Evolutionary conservation across 64 coral and sea anemone species (phyloP).

Genomic region (Montipora efflorescens): DNA sequence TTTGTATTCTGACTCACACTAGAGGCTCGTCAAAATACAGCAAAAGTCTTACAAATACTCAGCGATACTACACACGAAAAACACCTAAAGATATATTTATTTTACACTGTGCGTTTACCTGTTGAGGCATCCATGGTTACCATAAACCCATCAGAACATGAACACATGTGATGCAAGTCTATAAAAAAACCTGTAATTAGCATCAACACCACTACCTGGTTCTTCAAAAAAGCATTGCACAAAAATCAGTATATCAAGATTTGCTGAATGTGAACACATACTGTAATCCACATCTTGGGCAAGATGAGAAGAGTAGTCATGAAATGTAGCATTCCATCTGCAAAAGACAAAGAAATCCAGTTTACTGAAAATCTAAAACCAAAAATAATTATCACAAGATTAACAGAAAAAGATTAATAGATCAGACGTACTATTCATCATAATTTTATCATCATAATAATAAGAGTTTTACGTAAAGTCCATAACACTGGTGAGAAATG

Average conservation of each 20-base stretch:
- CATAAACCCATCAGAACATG: constrained; percentile 97
- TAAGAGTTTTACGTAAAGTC: too few relatives aligned
- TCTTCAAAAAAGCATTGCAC: too few relatives aligned
- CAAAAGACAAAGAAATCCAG: neutral
- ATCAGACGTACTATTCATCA: too few relatives aligned
- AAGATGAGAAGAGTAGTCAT: constrained; percentile 94
- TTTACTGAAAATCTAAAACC: neutral
- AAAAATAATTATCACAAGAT: too few relatives aligned
- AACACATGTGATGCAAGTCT: constrained; percentile 97
- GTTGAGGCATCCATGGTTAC: constrained; percentile 94
- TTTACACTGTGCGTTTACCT: constrained; percentile 44
- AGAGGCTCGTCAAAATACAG: too few relatives aligned
- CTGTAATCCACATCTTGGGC: constrained; percentile 88
- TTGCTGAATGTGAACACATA: neutral
- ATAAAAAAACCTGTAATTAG: neutral
- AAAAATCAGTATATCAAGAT: too few relatives aligned
- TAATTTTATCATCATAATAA: too few relatives aligned
- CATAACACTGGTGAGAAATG: too few relatives aligned
- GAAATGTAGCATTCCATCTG: constrained; percentile 99
- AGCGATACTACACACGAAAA: too few relatives aligned
- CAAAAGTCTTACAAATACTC: too few relatives aligned
- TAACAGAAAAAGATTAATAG: too few relatives aligned
- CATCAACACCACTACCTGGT: neutral
- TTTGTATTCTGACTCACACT: too few relatives aligned
- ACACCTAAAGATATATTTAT: neutral